phyloP scores from a whole-genome alignment of 92 coral and sea anemone genomes.

The Metridium senile region DNA sequence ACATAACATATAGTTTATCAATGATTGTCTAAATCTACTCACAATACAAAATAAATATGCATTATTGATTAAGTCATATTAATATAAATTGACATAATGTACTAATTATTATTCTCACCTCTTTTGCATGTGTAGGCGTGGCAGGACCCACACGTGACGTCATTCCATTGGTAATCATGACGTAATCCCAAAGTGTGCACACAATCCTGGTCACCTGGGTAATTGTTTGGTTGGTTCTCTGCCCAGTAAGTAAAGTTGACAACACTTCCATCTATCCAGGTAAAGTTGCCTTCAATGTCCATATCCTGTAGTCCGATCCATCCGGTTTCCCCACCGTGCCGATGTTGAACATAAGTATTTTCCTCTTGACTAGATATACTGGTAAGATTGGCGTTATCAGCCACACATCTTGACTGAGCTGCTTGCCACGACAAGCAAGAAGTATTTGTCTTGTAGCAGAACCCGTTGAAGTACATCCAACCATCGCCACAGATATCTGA shows the following conservation, averaged over 20 bases:
- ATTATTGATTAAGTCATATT: not conserved
- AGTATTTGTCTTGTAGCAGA: constrained; percentile 22
- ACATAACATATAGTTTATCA: too few relatives aligned
- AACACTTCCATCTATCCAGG: constrained; percentile 47
- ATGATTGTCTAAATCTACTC: not conserved
- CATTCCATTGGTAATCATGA: constrained; percentile 57
- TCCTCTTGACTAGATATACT: constrained; percentile 13
- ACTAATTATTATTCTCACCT: constrained; percentile 21
- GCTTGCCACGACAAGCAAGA: constrained; percentile 7
- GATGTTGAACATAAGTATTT: constrained; percentile 10
- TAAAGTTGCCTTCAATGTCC: constrained; percentile 38
- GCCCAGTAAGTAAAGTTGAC: constrained; percentile 62
- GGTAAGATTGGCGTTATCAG: constrained; percentile 1
- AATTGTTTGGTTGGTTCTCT: constrained; percentile 48
- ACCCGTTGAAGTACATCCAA: constrained; percentile 26
- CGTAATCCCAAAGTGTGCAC: constrained; percentile 60
- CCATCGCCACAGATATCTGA: constrained; percentile 24
- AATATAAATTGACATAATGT: not conserved
- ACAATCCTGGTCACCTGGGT: constrained; percentile 45
- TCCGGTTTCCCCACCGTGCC: constrained; percentile 39
- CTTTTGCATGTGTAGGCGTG: constrained; percentile 50
- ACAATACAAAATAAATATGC: not conserved
- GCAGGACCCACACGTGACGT: constrained; percentile 52
- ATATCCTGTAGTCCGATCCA: constrained; percentile 70
- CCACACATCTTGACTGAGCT: constrained; percentile 3